A percentile compares a stretch with the other conserved stretches of the same genome.
phyloP scores from a whole-genome alignment of 2,797 vertebrate genomes.

The Furcifer pardalis region DNA sequence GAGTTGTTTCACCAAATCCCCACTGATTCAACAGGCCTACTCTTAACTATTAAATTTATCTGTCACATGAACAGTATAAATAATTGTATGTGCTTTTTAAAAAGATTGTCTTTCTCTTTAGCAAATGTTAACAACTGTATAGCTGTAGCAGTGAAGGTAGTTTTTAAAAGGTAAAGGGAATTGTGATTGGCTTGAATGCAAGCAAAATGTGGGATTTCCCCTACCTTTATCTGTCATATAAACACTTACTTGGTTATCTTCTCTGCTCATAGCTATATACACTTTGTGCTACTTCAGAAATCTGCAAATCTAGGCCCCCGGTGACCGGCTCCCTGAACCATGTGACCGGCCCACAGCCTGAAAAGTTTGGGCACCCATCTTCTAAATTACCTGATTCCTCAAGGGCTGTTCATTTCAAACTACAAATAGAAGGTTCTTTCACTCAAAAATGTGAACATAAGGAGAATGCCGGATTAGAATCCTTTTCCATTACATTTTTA shows the following conservation, averaged over 20 bases:
- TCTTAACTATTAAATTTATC: too few species aligned
- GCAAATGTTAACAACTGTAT: not conserved
- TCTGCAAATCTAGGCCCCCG: too few species aligned
- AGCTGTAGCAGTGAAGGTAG: not conserved
- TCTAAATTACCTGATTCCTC: too few species aligned
- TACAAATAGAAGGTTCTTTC: not conserved
- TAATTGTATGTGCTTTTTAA: not conserved
- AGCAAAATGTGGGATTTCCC: slow-evolving; percentile 30
- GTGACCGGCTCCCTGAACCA: too few species aligned
- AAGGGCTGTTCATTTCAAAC: too few species aligned
- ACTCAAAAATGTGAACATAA: not conserved
- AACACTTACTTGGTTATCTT: not conserved
- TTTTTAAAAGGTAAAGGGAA: not conserved
- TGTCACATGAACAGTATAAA: not conserved
- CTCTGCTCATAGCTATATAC: not conserved
- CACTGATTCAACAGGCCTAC: too few species aligned
- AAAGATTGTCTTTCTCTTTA: not conserved
- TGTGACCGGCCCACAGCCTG: too few species aligned
- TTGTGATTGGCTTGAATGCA: not conserved
- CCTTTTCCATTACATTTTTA: not conserved
- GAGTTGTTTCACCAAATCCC: too few species aligned
- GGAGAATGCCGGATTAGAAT: not conserved
- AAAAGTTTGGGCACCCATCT: too few species aligned
- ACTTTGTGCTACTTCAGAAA: not conserved
- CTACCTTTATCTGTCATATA: slow-evolving; percentile 74